These are phyloP conservation scores for Pandemis cinnamomeana DNA, from an alignment of 2,888 invertebrate genomes.

Conservation along the genomic window DNA sequence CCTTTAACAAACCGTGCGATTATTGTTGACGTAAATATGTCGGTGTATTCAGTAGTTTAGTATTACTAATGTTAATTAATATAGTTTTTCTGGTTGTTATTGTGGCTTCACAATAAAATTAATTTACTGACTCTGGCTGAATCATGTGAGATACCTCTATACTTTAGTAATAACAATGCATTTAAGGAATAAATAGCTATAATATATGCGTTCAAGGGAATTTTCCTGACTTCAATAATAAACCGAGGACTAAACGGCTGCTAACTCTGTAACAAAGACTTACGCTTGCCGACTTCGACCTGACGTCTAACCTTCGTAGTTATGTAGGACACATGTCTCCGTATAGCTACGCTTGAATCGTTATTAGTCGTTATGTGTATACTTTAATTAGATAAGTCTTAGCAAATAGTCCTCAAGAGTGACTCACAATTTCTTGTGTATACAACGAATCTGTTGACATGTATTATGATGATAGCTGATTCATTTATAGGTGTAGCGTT, in stretches of 20 bases:
- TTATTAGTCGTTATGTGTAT: slow-evolving; percentile 14
- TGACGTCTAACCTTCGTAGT: slow-evolving; percentile 21
- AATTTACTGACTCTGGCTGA: not conserved
- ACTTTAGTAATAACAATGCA: not conserved
- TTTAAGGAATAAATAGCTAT: not conserved
- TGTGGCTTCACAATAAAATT: not conserved
- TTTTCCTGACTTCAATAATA: not conserved
- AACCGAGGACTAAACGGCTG: not conserved
- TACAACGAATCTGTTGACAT: slow-evolving; percentile 43
- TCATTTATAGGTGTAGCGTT: slow-evolving; percentile 47
- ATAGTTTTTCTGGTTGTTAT: too few species aligned
- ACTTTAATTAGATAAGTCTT: slow-evolving; percentile 13
- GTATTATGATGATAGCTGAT: slow-evolving; percentile 43
- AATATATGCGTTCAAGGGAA: not conserved
- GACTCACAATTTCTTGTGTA: slow-evolving; percentile 26
- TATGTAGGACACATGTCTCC: slow-evolving; percentile 30
- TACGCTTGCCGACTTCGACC: slow-evolving; percentile 7
- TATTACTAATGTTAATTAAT: not conserved
- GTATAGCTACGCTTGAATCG: slow-evolving; percentile 12
- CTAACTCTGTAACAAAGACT: not conserved
- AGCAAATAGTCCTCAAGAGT: slow-evolving; percentile 24
- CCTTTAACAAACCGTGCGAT: not conserved
- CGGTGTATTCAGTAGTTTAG: not conserved
- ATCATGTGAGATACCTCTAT: not conserved
- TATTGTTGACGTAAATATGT: not conserved